Base-by-base conservation (phyloP, 2,888 invertebrate genomes). In the Conomelus anceps region DNA sequence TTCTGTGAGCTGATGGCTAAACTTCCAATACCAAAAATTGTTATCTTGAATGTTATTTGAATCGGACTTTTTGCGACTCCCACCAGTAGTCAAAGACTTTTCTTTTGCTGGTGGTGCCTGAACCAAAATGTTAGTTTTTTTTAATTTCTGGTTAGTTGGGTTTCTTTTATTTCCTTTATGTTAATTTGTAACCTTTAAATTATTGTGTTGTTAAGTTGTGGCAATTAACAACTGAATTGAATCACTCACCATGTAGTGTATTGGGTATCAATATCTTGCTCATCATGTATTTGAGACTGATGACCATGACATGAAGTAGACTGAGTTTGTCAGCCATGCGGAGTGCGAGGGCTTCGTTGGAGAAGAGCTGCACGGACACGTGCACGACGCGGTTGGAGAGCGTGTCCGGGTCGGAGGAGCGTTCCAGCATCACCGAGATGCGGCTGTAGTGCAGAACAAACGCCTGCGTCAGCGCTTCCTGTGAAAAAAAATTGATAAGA, bases 381-480 rank as follows among this genome's bases (percentile, higher is more conserved):
- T 99, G 99, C 0, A 99, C 99, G 0, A 99, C 98, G 87, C 99
- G 95, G 94, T 99, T 99, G 92, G 98, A 98, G 3, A 99, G 94
- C 4, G 97, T 98, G 93, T 98, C 98, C 0, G 98, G 97, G 94
- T 98, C 98, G 17, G 95, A 94, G 0, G 97, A 97, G 92, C 96
- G 95, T 92, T 98, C 97, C 90, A 99, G 94, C 93, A 99, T 98
- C 92, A 97, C 96, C 22, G 98, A 98, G 92, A 99, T 98, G 92
- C 98, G 96, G 91, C 98, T 98, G 94, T 99, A 99, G 94, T 99
- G 99, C 94, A 98, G 95, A 91, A 99, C 98, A 94, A 99, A 99
- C 7, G 98, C 98, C 91, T 97, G 95, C 0, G 98, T 98, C 91
- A 99, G 95, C 91, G 98, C 97, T 92, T 98, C 98, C 97, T 96